phyloP scores from a whole-genome alignment of 2,113 vertebrate genomes.

The Scophthalmus maximus region DNA sequence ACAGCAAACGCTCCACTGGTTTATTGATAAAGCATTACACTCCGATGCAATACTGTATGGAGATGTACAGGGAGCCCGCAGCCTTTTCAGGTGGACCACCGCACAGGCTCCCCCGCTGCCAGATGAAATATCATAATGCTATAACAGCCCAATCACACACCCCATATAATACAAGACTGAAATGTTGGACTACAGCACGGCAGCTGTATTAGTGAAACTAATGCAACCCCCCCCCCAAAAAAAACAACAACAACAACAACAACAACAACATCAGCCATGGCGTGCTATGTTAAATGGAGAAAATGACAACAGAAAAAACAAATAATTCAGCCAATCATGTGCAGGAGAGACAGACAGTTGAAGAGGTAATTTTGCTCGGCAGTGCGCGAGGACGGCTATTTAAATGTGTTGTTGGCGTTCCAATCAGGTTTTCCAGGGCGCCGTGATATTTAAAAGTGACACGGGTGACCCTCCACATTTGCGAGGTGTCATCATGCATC shows the following conservation, averaged over 20 bases:
- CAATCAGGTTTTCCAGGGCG: conserved; percentile 77
- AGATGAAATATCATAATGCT: conserved; percentile 78
- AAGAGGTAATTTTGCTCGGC: conserved; percentile 70
- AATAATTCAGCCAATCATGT: conserved; percentile 59
- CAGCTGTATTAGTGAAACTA: conserved; percentile 57
- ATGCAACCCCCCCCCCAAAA: conserved; percentile 44
- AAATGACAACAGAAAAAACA: conserved; percentile 64
- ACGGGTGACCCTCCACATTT: conserved; percentile 82
- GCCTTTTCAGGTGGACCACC: conserved; percentile 75
- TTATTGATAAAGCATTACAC: conserved; percentile 86
- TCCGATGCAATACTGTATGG: conserved; percentile 75
- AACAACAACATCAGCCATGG: conserved; percentile 55
- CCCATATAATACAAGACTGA: conserved; percentile 56
- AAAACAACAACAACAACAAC: conserved; percentile 32
- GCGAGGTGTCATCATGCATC: conserved; percentile 82
- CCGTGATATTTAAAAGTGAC: conserved; percentile 85
- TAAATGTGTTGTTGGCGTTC: conserved; percentile 78
- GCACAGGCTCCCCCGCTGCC: conserved; percentile 39
- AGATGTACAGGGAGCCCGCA: conserved; percentile 74
- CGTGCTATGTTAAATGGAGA: conserved; percentile 67
- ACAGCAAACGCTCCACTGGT: conserved; percentile 83
- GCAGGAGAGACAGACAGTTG: conserved; percentile 63
- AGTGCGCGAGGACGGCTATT: conserved; percentile 70
- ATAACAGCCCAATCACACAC: conserved; percentile 71
- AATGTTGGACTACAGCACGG: conserved; percentile 45